These are phyloP conservation scores for Gryllus longicercus DNA, from an alignment of 2,888 invertebrate species.

Conservation along the genomic window DNA sequence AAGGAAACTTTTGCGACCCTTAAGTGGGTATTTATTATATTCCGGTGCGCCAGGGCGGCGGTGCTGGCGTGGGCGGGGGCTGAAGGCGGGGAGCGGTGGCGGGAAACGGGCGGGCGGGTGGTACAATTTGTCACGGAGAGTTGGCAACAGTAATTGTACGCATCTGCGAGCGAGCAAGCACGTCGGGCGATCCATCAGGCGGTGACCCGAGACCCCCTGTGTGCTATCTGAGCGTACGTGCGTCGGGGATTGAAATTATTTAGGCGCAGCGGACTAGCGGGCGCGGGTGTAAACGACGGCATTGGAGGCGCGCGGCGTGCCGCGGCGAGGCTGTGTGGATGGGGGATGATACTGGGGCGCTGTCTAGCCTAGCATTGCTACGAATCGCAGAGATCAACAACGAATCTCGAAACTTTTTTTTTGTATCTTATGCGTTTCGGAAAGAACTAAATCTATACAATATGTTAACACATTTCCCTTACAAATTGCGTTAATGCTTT, in stretches of 20 bases:
- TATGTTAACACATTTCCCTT: too few species aligned
- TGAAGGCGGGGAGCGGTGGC: not conserved
- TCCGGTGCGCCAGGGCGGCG: not conserved
- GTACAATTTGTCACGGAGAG: constrained; percentile 17
- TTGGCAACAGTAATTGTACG: constrained; percentile 17
- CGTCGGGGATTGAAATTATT: not conserved
- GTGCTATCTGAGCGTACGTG: not conserved
- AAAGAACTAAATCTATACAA: too few species aligned
- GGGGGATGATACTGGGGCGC: too few species aligned
- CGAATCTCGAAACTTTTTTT: too few species aligned
- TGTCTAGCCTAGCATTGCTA: too few species aligned
- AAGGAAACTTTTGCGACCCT: constrained; percentile 6
- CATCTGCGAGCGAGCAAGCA: constrained; percentile 6
- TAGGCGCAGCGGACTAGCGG: not conserved
- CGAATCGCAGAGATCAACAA: too few species aligned
- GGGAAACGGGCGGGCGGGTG: not conserved
- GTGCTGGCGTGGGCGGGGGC: not conserved
- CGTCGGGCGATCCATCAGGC: constrained; percentile 17
- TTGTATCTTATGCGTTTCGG: too few species aligned
- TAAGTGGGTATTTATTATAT: constrained; percentile 17
- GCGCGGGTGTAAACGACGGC: not conserved
- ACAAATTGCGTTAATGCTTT: too few species aligned
- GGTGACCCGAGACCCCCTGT: constrained; percentile 17
- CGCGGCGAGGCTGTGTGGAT: too few species aligned
- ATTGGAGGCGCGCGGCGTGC: too few species aligned